phyloP scores from a whole-genome alignment of 2,113 vertebrate species.

The Oreotrochilus melanogaster region DNA sequence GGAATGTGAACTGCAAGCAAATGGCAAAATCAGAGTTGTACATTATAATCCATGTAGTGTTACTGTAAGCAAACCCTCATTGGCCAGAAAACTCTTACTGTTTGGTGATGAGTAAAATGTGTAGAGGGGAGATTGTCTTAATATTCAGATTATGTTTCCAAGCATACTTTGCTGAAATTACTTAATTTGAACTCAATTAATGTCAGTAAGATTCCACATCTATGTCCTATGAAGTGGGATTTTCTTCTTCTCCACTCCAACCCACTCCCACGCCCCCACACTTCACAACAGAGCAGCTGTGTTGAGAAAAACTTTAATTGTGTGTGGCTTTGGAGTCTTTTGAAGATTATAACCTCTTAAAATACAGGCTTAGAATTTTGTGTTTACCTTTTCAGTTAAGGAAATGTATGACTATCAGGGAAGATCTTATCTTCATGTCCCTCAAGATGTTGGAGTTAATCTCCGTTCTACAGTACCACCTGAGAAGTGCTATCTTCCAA shows the following conservation, averaged over 20 bases:
- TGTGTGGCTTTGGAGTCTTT: neutral
- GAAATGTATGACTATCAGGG: conserved; percentile 99
- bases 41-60: fast-evolving
- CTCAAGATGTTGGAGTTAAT: conserved; percentile 97
- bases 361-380: neutral
- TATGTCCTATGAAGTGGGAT: neutral
- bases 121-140: neutral
- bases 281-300: neutral
- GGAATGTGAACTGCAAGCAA: neutral
- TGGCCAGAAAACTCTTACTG: neutral
- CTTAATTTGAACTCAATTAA: neutral
- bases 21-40: neutral
- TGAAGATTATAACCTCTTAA: neutral
- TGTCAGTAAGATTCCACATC: neutral
- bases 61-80: neutral
- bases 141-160: neutral
- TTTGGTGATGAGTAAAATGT: neutral
- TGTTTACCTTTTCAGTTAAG: conserved; percentile 85
- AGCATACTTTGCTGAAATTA: neutral
- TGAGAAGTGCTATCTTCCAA: conserved; percentile 97
- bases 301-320: neutral
- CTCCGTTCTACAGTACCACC: conserved; percentile 89
- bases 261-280: no score
- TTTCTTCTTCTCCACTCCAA: neutral
- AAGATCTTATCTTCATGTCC: conserved; percentile 94